Evolutionary conservation across 2,888 invertebrate species (phyloP).

Genomic region (Callosobruchus maculatus): DNA sequence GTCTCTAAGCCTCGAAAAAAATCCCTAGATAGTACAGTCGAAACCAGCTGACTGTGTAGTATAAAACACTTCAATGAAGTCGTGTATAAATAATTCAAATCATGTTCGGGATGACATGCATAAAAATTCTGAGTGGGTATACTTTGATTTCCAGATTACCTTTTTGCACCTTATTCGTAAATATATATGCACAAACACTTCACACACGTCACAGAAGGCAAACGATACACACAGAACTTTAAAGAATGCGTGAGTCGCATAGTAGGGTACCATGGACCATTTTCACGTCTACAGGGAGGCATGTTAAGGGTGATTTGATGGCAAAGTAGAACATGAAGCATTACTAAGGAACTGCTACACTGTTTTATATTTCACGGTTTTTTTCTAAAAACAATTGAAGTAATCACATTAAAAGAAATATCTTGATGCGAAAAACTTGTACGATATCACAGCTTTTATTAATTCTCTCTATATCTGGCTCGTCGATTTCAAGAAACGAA

Average conservation of each 20-base stretch:
- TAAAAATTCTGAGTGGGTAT: neutral
- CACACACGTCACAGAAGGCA: neutral
- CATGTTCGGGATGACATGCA: neutral
- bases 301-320: too few species aligned
- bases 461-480: too few species aligned
- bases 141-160: neutral
- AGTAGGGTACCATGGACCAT: neutral
- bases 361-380: too few species aligned
- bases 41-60: neutral
- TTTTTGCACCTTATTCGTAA: neutral
- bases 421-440: too few species aligned
- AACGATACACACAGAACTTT: neutral
- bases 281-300: too few species aligned
- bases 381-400: too few species aligned
- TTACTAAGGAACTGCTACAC: too few species aligned
- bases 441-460: too few species aligned
- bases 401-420: too few species aligned
- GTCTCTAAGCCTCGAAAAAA: neutral
- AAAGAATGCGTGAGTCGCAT: neutral
- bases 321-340: too few species aligned
- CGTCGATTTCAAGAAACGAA: too few species aligned
- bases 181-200: neutral
- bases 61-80: neutral
- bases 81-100: neutral
- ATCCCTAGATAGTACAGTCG: neutral